Evolutionary conservation across 2,888 invertebrate genomes (phyloP), one percentile per base, ranked within the genome.

Genomic region (Blera fallax): DNA sequence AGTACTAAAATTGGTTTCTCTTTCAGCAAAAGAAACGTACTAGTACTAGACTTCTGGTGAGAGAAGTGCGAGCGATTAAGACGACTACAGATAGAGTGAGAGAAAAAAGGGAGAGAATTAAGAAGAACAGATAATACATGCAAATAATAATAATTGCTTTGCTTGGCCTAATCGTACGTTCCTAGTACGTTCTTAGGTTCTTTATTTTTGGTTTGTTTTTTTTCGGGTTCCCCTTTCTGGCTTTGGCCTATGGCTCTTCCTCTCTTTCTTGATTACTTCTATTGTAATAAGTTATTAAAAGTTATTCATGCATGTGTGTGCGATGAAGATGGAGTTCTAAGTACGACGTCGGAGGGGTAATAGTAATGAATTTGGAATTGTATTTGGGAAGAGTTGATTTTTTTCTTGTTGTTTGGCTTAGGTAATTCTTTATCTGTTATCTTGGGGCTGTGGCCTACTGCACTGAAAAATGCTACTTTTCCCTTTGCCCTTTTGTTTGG

Each of bases 91-190:
- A 21, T 27, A 72, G 79, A 80, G 65, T 48, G 73, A 80, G 73
- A 80, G 73, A 40, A 50, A 80, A 65, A 40, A 64, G 60, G 62
- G 52, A 69, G 58, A 48, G 76, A 40, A 50, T 10, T 24, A 29
- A 60, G 73, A 34, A 52, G 65, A 65, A 77, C 50, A 65, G 80
- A 80, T 80, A 80, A 65, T 72, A 54, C 72, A 72, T 73, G 80
- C 67, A 80, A 80, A 80, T 73, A 80, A 80, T 65, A 72, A 62
- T 62, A 62, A 62, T 62, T 58, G 40, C 65, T 67, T 62, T 58
- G 40, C 65, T 67, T 37, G 58, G 54, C 32, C 65, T 80, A 80
- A 73, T 80, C 72, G 76, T 58, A 56, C n/a, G n/a, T 64, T 76
- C 60, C 69, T 67, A 76, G 58, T 60, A 58, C 60, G 77, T 69